These are phyloP conservation scores for Anastrepha obliqua DNA, from an alignment of 1,140 invertebrate species.

Conservation along the genomic window DNA sequence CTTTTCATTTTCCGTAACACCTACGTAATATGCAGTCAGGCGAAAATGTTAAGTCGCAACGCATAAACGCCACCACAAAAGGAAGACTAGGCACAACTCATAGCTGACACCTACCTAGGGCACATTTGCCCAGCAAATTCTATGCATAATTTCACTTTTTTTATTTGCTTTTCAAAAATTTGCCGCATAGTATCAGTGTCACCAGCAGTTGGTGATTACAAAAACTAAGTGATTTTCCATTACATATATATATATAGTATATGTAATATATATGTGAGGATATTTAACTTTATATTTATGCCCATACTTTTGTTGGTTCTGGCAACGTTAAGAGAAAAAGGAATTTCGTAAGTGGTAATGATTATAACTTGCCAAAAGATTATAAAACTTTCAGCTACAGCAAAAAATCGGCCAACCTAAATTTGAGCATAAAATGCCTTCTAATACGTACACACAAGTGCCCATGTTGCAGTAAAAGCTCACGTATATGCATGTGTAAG, in stretches of 20 bases:
- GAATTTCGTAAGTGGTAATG: conserved; percentile 1
- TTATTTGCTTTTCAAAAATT: too few species aligned
- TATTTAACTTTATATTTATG: not conserved
- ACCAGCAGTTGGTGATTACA: not conserved
- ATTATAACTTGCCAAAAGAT: conserved; percentile 28
- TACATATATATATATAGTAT: not conserved
- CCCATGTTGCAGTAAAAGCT: not conserved
- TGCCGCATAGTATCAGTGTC: not conserved
- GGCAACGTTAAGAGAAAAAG: too few species aligned
- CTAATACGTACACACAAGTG: not conserved
- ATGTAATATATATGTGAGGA: not conserved
- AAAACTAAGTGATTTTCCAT: not conserved
- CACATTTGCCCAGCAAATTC: not conserved
- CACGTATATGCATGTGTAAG: not conserved
- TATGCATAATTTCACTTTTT: too few species aligned
- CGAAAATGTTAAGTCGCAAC: not conserved
- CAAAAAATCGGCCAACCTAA: not conserved
- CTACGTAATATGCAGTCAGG: not conserved
- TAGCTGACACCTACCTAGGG: not conserved
- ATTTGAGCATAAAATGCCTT: not conserved
- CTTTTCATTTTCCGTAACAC: not conserved
- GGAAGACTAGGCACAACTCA: not conserved
- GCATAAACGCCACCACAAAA: not conserved
- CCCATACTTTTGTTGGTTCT: too few species aligned
- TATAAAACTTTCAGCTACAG: conserved; percentile 18